Evolutionary conservation across 2,888 invertebrate genomes (phyloP).

Genomic region (Dysmachus trigonus): DNA sequence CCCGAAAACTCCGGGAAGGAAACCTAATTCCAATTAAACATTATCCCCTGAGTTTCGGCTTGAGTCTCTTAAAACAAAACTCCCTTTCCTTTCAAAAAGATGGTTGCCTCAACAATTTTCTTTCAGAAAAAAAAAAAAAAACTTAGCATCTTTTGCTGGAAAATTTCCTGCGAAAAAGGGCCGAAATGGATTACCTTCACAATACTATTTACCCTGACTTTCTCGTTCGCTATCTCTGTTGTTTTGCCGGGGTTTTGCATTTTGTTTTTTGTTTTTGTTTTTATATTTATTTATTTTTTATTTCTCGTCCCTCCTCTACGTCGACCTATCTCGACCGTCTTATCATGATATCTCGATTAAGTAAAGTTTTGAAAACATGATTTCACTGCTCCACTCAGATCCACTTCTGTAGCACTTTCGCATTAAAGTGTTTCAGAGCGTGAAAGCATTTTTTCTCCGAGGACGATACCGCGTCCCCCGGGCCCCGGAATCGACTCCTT

Average conservation of each 20-base stretch:
- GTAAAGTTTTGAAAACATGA: conserved; percentile 41
- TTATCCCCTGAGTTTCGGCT: neutral
- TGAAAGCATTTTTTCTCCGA: conserved; percentile 27
- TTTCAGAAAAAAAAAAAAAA: no score
- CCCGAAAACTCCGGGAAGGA: neutral
- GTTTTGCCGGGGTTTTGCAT: neutral
- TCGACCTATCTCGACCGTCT: conserved; percentile 1
- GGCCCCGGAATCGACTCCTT: neutral
- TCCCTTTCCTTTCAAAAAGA: neutral
- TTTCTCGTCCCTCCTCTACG: neutral
- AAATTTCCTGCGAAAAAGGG: conserved; percentile 5
- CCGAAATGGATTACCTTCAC: conserved; percentile 26
- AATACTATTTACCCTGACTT: conserved; percentile 15
- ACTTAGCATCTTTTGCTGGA: conserved; percentile 15
- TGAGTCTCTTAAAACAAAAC: conserved; percentile 2
- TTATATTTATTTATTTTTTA: neutral
- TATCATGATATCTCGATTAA: conserved; percentile 40
- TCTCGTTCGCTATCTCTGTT: neutral
- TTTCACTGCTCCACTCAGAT: conserved; percentile 7
- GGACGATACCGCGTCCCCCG: neutral
- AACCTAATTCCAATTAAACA: conserved; percentile 27
- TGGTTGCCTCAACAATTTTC: neutral
- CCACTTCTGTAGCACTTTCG: conserved; percentile 3
- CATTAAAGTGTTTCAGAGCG: conserved; percentile 36
- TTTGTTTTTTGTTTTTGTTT: neutral